Evolutionary conservation across 2,797 vertebrate species (phyloP).

Genomic region (Huso huso): DNA sequence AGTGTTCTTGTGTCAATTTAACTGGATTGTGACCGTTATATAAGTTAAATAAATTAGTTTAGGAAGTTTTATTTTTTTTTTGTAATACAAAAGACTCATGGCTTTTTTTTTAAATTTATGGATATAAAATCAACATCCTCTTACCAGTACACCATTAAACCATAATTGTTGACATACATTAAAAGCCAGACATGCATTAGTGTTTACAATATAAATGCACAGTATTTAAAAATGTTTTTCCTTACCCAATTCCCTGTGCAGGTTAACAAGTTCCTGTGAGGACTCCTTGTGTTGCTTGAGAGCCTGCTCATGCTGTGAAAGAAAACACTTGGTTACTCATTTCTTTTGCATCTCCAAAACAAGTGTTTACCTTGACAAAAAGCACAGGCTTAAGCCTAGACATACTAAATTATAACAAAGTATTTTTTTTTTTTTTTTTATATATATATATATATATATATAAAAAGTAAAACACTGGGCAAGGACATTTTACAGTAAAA

Average conservation of each 20-base stretch:
- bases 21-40: neutral
- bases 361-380: neutral
- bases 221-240: neutral
- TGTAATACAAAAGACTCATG: neutral
- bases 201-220: neutral
- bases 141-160: neutral
- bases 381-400: neutral
- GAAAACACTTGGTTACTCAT: constrained; percentile 22
- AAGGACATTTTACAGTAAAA: too few relatives aligned
- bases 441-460: too few relatives aligned
- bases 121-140: neutral
- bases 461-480: too few relatives aligned
- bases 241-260: constrained; percentile 86
- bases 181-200: neutral
- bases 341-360: neutral
- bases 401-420: too few relatives aligned
- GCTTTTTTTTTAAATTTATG: too few relatives aligned
- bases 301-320: constrained; percentile 73
- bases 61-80: neutral
- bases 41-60: neutral
- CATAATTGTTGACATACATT: neutral
- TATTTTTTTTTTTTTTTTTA: too few relatives aligned
- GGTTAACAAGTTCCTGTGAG: constrained; percentile 77
- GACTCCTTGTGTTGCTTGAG: constrained; percentile 65
- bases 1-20: neutral